Conservation (phyloP, 2,888 invertebrate species). For the Trachelus troglodyta region DNA sequence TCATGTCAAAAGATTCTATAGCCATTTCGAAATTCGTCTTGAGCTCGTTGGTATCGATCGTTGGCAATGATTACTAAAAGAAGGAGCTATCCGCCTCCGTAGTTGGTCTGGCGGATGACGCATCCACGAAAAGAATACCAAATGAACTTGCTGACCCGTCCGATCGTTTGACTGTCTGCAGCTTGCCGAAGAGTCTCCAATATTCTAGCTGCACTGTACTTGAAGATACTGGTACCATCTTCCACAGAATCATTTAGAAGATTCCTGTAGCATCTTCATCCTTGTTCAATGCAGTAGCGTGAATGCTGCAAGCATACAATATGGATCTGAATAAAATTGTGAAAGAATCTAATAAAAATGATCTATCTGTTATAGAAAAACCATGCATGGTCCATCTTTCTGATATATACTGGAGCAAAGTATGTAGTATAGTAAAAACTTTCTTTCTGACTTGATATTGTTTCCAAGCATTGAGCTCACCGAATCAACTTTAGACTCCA, state of each 20-base stretch:
- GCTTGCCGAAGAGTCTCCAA: background rate
- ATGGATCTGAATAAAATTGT: background rate
- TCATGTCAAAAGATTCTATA: too few relatives aligned
- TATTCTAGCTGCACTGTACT: background rate
- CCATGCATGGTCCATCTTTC: background rate
- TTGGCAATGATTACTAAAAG: background rate
- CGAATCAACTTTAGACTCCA: constrained; percentile 15
- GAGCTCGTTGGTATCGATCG: background rate
- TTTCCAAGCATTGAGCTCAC: constrained; percentile 37
- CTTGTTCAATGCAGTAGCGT: background rate
- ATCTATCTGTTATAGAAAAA: background rate
- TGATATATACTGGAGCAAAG: constrained; percentile 9
- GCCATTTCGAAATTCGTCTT: background rate
- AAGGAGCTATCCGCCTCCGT: constrained; percentile 3
- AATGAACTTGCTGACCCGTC: constrained; percentile 42
- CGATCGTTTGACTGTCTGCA: background rate
- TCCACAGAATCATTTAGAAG: background rate
- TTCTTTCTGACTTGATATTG: constrained; percentile 17
- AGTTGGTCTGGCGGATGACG: constrained; percentile 48
- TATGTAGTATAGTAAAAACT: constrained; percentile 4
- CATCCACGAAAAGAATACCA: constrained; percentile 58
- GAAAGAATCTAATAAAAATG: background rate
- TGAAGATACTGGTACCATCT: background rate
- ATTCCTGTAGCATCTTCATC: background rate
- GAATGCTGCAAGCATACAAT: background rate